These are phyloP conservation scores for Haemorhous mexicanus DNA, from an alignment of 2,113 vertebrate genomes.

Conservation along the genomic window DNA sequence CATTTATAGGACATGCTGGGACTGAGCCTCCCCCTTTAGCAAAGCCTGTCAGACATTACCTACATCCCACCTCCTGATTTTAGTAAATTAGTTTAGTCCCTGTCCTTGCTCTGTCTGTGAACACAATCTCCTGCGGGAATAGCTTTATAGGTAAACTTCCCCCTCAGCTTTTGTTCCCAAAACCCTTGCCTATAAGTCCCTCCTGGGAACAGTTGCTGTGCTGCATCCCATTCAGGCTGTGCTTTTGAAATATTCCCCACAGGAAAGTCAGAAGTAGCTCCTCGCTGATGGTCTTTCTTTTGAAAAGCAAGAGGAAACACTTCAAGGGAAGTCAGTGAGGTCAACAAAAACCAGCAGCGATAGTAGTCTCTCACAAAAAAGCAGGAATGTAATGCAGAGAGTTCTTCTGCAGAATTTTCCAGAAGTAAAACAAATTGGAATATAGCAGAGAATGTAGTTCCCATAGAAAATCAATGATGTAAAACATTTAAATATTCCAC, in stretches of 20 bases:
- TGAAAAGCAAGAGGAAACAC: background rate
- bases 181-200: background rate
- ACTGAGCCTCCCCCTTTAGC: background rate
- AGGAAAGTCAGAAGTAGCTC: background rate
- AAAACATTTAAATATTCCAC: background rate
- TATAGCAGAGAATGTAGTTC: background rate
- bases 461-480: background rate
- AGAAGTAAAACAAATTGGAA: constrained; percentile 11
- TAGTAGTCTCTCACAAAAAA: background rate
- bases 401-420: background rate
- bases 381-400: background rate
- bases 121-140: background rate
- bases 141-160: background rate
- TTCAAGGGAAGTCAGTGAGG: background rate
- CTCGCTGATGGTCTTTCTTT: background rate
- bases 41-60: background rate
- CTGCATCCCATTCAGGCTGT: background rate
- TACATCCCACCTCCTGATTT: background rate
- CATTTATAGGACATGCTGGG: background rate
- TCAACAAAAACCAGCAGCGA: background rate
- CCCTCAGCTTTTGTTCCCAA: background rate
- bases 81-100: background rate
- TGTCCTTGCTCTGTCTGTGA: background rate
- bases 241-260: background rate
- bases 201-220: background rate